These are phyloP conservation scores for Caenorhabditis becei DNA, from an alignment of 2,888 invertebrate species.

Conservation along the genomic window DNA sequence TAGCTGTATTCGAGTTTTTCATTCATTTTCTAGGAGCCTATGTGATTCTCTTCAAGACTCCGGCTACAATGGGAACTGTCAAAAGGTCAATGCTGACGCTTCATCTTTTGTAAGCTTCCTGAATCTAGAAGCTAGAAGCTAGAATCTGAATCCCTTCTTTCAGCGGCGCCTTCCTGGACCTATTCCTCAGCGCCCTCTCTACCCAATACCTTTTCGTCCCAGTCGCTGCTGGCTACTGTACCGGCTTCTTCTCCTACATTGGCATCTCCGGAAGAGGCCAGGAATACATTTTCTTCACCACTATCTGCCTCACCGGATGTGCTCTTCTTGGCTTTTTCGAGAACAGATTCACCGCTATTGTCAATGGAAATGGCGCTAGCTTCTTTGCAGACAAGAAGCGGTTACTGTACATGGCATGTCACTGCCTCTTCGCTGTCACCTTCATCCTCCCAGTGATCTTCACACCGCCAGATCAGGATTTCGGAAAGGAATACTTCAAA, in stretches of 20 bases:
- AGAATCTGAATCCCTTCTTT: too few relatives aligned
- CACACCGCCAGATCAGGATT: conserved; percentile 18
- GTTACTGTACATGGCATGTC: conserved; percentile 19
- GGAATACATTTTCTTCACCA: conserved; percentile 31
- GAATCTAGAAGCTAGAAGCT: too few relatives aligned
- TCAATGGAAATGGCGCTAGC: neutral
- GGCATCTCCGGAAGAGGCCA: conserved; percentile 32
- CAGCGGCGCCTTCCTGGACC: conserved; percentile 46
- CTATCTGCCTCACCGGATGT: conserved; percentile 26
- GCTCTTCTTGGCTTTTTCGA: conserved; percentile 34
- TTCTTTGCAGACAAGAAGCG: neutral
- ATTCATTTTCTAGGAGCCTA: conserved; percentile 23
- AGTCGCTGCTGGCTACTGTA: conserved; percentile 27
- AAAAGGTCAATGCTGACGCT: conserved; percentile 43
- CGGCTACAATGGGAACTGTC: conserved; percentile 26
- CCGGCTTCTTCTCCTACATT: conserved; percentile 8
- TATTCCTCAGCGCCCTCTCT: conserved; percentile 41
- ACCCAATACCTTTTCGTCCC: conserved; percentile 36
- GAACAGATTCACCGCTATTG: conserved; percentile 15
- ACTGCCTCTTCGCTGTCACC: conserved; percentile 24
- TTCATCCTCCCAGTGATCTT: conserved; percentile 31
- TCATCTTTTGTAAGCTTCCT: conserved; percentile 46
- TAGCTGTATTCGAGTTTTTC: conserved; percentile 17
- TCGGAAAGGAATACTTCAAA: neutral
- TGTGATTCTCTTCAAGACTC: conserved; percentile 32